Evolutionary conservation across 2,113 vertebrate species (phyloP).

Genomic region (Pica pica): DNA sequence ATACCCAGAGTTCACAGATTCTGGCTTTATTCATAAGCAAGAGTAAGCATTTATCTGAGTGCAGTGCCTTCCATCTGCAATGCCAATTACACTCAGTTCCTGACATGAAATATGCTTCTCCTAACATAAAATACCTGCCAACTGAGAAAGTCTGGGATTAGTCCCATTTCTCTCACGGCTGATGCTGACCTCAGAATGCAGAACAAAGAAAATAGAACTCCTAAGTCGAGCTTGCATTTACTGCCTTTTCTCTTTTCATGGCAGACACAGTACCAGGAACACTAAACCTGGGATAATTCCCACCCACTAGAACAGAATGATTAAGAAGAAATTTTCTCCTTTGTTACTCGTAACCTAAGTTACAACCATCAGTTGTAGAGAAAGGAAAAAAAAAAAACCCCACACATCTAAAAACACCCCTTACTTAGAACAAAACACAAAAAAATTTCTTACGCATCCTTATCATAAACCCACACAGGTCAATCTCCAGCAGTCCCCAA

Average conservation of each 20-base stretch:
- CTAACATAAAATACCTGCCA: background rate
- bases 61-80: background rate
- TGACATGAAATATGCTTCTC: background rate
- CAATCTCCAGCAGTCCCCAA: slow-evolving; percentile 10
- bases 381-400: background rate
- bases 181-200: background rate
- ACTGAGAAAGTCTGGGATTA: background rate
- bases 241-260: background rate
- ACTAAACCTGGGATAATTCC: background rate
- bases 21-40: background rate
- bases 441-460: background rate
- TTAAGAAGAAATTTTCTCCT: background rate
- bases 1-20: background rate
- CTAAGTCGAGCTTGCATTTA: rapidly evolving
- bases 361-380: background rate
- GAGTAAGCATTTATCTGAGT: background rate
- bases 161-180: background rate
- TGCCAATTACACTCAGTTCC: background rate
- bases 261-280: background rate
- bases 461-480: background rate
- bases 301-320: background rate
- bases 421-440: background rate
- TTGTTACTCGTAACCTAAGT: background rate
- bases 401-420: background rate
- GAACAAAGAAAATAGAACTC: background rate